These are phyloP conservation scores for Chesias legatella DNA, from an alignment of 2,888 invertebrate species.

Conservation along the genomic window DNA sequence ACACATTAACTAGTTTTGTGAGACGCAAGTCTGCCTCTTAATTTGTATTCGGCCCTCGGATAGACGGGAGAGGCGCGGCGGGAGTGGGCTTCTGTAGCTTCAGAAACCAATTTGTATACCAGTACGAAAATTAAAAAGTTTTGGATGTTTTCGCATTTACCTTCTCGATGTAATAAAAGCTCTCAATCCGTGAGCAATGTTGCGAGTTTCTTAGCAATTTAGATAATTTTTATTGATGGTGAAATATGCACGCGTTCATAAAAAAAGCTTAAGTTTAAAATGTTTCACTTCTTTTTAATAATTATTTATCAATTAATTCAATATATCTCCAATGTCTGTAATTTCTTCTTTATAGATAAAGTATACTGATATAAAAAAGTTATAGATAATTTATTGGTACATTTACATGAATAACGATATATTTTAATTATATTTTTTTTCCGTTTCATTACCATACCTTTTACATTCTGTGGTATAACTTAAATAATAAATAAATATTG, in stretches of 20 bases:
- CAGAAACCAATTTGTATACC: slow-evolving; percentile 74
- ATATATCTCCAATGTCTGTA: too few relatives aligned
- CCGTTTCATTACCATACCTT: too few relatives aligned
- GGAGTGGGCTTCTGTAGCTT: slow-evolving; percentile 66
- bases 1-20: slow-evolving; percentile 66
- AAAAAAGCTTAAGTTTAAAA: too few relatives aligned
- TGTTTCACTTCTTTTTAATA: too few relatives aligned
- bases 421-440: too few relatives aligned
- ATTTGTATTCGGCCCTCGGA: slow-evolving; percentile 71
- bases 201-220: slow-evolving; percentile 22
- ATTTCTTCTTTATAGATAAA: too few relatives aligned
- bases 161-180: slow-evolving; percentile 49
- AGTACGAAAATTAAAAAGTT: slow-evolving; percentile 72
- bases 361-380: too few relatives aligned
- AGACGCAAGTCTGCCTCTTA: slow-evolving; percentile 62
- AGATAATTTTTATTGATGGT: slow-evolving; percentile 6
- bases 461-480: too few relatives aligned
- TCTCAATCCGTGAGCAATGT: slow-evolving; percentile 34
- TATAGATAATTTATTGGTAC: too few relatives aligned
- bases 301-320: too few relatives aligned
- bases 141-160: slow-evolving; percentile 51
- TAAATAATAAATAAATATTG: too few relatives aligned
- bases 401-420: too few relatives aligned
- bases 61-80: slow-evolving; percentile 52
- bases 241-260: neutral